Conservation (phyloP, 2,888 invertebrate species). For the Drosophila lutescens region DNA sequence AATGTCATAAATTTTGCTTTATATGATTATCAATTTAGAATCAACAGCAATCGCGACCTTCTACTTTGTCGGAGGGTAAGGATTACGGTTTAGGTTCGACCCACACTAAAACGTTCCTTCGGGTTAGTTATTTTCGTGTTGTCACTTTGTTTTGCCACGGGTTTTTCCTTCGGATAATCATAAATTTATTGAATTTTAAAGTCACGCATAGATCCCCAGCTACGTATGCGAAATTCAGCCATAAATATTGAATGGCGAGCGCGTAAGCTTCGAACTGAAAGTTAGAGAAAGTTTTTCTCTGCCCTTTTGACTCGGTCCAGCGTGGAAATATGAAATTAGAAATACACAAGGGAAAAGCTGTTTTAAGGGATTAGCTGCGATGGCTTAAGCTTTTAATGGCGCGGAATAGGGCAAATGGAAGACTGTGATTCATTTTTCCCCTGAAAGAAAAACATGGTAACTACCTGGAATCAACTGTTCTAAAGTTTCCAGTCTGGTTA, state of each 20-base stretch:
- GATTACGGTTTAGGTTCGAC: slow-evolving; percentile 11
- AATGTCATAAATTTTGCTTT: slow-evolving; percentile 72
- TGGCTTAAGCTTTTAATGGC: slow-evolving; percentile 14
- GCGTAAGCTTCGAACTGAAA: slow-evolving; percentile 9
- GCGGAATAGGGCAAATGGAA: neutral
- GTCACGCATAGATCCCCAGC: slow-evolving; percentile 33
- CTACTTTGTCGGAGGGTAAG: slow-evolving; percentile 1
- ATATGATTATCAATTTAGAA: slow-evolving; percentile 75
- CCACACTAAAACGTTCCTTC: slow-evolving; percentile 21
- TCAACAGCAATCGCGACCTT: slow-evolving; percentile 47
- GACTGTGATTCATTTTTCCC: slow-evolving; percentile 1
- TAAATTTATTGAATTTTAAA: slow-evolving; percentile 82
- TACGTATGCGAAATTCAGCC: slow-evolving; percentile 37
- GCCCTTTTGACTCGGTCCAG: slow-evolving; percentile 3
- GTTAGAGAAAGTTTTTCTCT: slow-evolving; percentile 7
- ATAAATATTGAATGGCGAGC: slow-evolving; percentile 55
- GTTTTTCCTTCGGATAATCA: slow-evolving; percentile 68
- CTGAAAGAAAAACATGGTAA: neutral
- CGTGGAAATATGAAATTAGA: slow-evolving; percentile 9
- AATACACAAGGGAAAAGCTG: neutral
- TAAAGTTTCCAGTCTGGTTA: slow-evolving; percentile 6
- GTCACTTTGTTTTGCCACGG: slow-evolving; percentile 38
- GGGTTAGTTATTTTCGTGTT: slow-evolving; percentile 22
- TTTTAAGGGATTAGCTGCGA: slow-evolving; percentile 6
- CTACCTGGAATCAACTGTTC: slow-evolving; percentile 13